Conservation (phyloP, 2,113 vertebrate genomes). For the Megalops atlanticus region DNA sequence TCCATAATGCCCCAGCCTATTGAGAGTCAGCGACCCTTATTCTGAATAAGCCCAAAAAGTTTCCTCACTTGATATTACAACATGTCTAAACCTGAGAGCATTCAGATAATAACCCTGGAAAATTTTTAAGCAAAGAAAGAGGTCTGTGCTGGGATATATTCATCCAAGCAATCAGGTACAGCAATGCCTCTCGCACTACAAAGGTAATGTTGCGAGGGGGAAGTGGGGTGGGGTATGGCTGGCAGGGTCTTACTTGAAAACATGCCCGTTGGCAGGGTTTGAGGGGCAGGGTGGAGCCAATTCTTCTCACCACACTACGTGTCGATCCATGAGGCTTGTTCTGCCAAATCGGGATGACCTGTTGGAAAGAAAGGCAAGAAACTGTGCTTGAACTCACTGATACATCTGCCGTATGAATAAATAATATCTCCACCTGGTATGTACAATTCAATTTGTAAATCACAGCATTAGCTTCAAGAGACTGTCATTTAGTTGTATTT, state of each 20-base stretch:
- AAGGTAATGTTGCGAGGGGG: not conserved
- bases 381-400: too few relatives aligned
- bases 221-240: not conserved
- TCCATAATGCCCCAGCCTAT: too few relatives aligned
- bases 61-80: too few relatives aligned
- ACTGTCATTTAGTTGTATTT: not conserved
- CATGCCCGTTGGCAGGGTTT: slow-evolving; percentile 89
- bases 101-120: not conserved
- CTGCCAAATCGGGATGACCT: slow-evolving; percentile 97
- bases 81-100: not conserved
- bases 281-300: slow-evolving; percentile 90
- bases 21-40: too few relatives aligned
- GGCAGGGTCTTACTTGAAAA: slow-evolving; percentile 79
- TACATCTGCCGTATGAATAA: too few relatives aligned
- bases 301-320: slow-evolving; percentile 92
- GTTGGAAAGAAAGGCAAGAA: slow-evolving; percentile 41
- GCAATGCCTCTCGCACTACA: not conserved
- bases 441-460: not conserved
- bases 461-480: not conserved
- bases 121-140: not conserved
- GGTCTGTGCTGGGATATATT: not conserved
- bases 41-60: too few relatives aligned
- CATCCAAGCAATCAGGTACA: not conserved
- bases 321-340: slow-evolving; percentile 93
- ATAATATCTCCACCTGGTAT: too few relatives aligned